phyloP scores from a whole-genome alignment of 2,888 invertebrate species.

The Galerucella nymphaeae region DNA sequence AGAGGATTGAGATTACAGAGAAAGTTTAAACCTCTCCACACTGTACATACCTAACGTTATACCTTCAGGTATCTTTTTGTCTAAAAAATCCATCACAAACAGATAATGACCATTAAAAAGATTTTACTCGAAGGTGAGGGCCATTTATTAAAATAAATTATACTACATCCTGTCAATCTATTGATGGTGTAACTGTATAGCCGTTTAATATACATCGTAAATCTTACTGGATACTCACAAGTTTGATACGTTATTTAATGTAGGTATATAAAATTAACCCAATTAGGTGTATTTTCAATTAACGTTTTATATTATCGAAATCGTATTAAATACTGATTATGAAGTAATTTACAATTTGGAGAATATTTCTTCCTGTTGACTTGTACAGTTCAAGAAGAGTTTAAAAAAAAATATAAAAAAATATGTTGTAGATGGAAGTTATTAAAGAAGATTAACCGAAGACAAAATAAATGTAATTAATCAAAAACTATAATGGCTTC shows the following conservation, averaged over 20 bases:
- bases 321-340: background rate
- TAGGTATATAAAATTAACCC: background rate
- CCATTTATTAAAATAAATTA: slow-evolving; percentile 13
- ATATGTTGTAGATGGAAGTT: too few relatives aligned
- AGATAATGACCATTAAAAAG: slow-evolving; percentile 19
- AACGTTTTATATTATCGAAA: background rate
- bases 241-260: background rate
- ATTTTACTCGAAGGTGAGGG: slow-evolving; percentile 12
- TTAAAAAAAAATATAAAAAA: too few relatives aligned
- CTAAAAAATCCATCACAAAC: background rate
- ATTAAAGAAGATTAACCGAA: too few relatives aligned
- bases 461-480: too few relatives aligned
- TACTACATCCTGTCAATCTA: slow-evolving; percentile 19
- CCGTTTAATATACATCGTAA: slow-evolving; percentile 4
- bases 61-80: background rate
- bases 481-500: too few relatives aligned
- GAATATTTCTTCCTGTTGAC: background rate
- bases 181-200: slow-evolving; percentile 6
- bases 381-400: too few relatives aligned
- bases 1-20: too few relatives aligned
- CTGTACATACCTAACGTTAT: background rate
- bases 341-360: background rate
- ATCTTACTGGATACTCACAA: background rate
- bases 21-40: background rate
- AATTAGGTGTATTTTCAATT: background rate